phyloP scores from a whole-genome alignment of 2,797 vertebrate species.

The Intellagama lesueurii region DNA sequence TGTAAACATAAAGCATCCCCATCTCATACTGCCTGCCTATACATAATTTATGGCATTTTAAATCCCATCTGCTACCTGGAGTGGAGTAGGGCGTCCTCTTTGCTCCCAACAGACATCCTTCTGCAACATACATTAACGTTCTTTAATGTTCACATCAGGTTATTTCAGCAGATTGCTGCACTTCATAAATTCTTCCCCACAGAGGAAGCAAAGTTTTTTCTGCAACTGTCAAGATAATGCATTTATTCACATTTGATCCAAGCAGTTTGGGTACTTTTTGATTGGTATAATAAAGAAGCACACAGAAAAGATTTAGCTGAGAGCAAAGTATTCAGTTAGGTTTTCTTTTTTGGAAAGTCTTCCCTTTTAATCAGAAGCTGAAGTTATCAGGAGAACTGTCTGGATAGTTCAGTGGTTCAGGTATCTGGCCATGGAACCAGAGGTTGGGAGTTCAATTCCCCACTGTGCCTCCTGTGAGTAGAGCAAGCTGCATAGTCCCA shows the following conservation, averaged over 20 bases:
- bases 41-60: constrained; percentile 52
- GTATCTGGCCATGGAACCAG: too few species aligned
- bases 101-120: constrained; percentile 8
- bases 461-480: too few species aligned
- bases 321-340: constrained; percentile 71
- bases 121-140: constrained; percentile 49
- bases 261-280: constrained; percentile 72
- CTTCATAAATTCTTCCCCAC: constrained; percentile 72
- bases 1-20: constrained; percentile 51
- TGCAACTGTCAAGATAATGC: constrained; percentile 67
- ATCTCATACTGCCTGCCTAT: constrained; percentile 7
- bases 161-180: constrained; percentile 38
- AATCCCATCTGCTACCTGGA: not conserved
- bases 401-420: not conserved
- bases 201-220: constrained; percentile 66
- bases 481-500: too few species aligned
- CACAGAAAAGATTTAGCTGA: constrained; percentile 62
- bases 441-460: too few species aligned
- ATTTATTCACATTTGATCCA: constrained; percentile 75
- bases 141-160: constrained; percentile 40
- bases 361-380: constrained; percentile 74
- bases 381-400: constrained; percentile 74
- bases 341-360: constrained; percentile 65
- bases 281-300: constrained; percentile 67
- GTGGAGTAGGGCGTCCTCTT: not conserved